Evolutionary conservation across 1,140 invertebrate species (phyloP).

Genomic region (Sinonovacula constricta): DNA sequence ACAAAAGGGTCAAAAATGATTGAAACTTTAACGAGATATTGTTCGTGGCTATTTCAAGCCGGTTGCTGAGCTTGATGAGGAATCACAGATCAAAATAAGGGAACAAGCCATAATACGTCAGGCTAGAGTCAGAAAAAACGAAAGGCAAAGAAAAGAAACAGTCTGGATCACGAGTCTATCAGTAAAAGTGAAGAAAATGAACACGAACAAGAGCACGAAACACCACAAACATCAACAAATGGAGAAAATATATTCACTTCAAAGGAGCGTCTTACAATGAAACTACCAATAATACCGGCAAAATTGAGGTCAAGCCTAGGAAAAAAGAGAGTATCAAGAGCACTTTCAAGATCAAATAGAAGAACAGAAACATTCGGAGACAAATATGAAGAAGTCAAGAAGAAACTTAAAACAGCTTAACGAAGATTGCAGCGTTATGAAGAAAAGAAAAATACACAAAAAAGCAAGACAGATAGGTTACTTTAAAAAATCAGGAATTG

Average conservation of each 20-base stretch:
- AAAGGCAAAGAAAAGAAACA: neutral
- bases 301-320: constrained; percentile 6
- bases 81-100: neutral
- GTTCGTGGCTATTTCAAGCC: neutral
- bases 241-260: too few relatives aligned
- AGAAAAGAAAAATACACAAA: constrained; percentile 30
- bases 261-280: too few relatives aligned
- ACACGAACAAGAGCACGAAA: too few relatives aligned
- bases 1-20: neutral
- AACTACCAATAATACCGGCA: constrained; percentile 1
- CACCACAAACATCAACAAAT: too few relatives aligned
- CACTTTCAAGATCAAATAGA: constrained; percentile 24
- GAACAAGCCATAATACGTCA: neutral
- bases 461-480: constrained; percentile 10
- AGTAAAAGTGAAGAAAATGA: too few relatives aligned
- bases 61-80: neutral
- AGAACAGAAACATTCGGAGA: constrained; percentile 34
- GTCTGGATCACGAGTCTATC: neutral
- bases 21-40: neutral
- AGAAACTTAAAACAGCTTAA: constrained; percentile 17
- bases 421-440: neutral
- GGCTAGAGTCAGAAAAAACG: neutral
- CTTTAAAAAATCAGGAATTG: constrained; percentile 5
- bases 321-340: constrained; percentile 12
- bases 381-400: constrained; percentile 16